Percentiles rank a stretch among this genome's conserved stretches.
These are phyloP conservation scores for Machaerirhynchus nigripectus DNA, from an alignment of 2,113 vertebrate species.

Conservation along the genomic window DNA sequence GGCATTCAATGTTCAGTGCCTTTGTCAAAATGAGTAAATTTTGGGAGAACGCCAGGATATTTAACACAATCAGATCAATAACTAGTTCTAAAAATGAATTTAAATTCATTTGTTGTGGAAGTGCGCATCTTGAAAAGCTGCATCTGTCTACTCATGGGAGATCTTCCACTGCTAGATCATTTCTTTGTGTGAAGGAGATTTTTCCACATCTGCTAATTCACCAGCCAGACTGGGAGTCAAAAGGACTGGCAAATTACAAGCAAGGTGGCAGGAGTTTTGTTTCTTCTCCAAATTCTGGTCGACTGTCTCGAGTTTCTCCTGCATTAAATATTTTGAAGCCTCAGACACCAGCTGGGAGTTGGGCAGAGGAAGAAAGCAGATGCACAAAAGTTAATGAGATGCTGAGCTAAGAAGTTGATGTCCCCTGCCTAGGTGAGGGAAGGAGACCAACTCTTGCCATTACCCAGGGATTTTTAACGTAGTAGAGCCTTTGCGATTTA, in stretches of 20 bases:
- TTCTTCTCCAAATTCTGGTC: not conserved
- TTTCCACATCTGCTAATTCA: not conserved
- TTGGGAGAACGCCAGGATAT: not conserved
- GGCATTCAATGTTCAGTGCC: not conserved
- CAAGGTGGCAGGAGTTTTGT: not conserved
- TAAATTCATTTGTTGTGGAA: not conserved
- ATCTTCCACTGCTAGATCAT: not conserved
- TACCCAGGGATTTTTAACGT: not conserved
- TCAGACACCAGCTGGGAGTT: not conserved
- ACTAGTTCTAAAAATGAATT: not conserved
- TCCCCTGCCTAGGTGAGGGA: not conserved
- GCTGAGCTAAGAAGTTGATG: not conserved
- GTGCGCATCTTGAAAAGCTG: not conserved
- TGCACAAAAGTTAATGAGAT: not conserved
- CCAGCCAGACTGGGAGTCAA: not conserved
- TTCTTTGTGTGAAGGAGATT: not conserved
- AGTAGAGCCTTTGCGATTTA: not conserved
- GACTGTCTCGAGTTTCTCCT: not conserved
- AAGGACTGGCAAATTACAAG: not conserved
- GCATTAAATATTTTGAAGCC: not conserved
- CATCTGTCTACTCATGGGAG: not conserved
- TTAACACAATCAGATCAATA: not conserved
- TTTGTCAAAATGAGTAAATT: not conserved
- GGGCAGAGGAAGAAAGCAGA: not conserved
- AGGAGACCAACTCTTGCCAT: not conserved